phyloP scores from a whole-genome alignment of 2,888 invertebrate species.

The Oscheius sp. region DNA sequence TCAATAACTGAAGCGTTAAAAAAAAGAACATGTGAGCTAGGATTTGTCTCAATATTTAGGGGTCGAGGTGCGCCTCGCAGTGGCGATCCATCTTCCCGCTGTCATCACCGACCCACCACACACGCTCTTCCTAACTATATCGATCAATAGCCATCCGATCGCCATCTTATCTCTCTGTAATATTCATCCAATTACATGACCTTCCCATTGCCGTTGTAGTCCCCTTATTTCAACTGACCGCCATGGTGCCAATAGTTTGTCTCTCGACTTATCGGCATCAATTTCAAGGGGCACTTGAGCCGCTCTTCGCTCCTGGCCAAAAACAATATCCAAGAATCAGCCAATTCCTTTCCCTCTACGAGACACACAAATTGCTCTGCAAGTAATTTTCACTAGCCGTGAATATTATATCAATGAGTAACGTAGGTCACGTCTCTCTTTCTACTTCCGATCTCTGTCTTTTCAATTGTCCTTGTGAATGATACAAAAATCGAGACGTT shows the following conservation, averaged over 20 bases:
- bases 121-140: slow-evolving; percentile 30
- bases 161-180: slow-evolving; percentile 23
- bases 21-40: no score
- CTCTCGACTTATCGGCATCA: slow-evolving; percentile 26
- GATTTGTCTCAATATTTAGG: slow-evolving; percentile 29
- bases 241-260: slow-evolving; percentile 16
- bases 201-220: neutral
- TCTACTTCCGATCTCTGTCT: no score
- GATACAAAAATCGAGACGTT: no score
- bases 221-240: slow-evolving; percentile 17
- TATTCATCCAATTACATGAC: slow-evolving; percentile 23
- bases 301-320: slow-evolving; percentile 15
- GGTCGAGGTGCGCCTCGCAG: slow-evolving; percentile 29
- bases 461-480: no score
- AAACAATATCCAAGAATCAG: slow-evolving; percentile 18
- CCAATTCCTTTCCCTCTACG: neutral
- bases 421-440: no score
- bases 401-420: slow-evolving; percentile 17
- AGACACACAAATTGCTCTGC: neutral
- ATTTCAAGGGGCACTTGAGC: slow-evolving; percentile 25
- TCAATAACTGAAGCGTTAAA: no score
- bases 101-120: slow-evolving; percentile 28
- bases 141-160: slow-evolving; percentile 23
- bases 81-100: slow-evolving; percentile 24
- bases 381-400: slow-evolving; percentile 18